Conservation (phyloP, 2,113 vertebrate species). For the Promerops cafer region DNA sequence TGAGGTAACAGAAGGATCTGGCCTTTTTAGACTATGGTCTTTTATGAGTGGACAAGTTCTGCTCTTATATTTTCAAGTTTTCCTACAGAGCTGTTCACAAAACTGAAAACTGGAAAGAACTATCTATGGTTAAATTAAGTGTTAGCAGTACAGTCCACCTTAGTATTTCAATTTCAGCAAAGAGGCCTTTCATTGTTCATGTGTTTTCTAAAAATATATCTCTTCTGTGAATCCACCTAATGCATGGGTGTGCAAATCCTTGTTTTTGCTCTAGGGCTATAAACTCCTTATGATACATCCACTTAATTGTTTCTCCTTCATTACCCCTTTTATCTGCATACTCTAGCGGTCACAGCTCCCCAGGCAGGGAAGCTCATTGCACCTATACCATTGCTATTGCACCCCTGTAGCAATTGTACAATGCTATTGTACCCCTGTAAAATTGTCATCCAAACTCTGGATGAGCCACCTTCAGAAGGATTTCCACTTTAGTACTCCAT, state of each 20-base stretch:
- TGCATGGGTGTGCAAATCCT: background rate
- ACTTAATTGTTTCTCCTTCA: background rate
- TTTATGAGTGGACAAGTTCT: background rate
- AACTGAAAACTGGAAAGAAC: background rate
- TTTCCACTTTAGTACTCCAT: background rate
- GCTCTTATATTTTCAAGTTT: background rate
- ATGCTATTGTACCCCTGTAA: background rate
- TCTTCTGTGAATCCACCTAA: background rate
- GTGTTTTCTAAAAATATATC: background rate
- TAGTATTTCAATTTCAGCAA: background rate
- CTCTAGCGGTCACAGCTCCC: background rate
- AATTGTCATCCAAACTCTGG: background rate
- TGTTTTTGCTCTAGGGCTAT: background rate
- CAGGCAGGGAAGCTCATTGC: background rate
- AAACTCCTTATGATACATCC: background rate
- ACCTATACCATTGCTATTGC: background rate
- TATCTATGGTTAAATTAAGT: background rate
- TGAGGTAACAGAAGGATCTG: background rate
- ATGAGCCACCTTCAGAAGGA: background rate
- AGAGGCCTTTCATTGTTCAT: background rate
- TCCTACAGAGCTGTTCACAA: background rate
- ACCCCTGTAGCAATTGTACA: background rate
- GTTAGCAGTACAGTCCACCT: background rate
- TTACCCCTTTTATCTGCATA: background rate
- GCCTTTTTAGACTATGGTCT: background rate